Evolutionary conservation across 2,888 invertebrate species (phyloP).

Genomic region (Drosophila heteroneura): DNA sequence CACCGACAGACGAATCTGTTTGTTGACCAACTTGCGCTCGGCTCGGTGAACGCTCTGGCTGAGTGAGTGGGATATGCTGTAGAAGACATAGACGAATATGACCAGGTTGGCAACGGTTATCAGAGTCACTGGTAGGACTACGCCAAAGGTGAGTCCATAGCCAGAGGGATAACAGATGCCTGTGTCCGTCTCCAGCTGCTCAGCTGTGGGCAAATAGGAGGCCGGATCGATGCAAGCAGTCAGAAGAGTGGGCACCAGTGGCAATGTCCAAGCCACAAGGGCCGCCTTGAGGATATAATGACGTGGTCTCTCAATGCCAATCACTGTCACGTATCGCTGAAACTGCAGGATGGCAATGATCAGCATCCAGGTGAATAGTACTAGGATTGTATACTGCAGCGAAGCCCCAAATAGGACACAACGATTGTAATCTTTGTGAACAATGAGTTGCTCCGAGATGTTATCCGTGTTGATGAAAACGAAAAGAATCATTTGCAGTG

Average conservation of each 20-base stretch:
- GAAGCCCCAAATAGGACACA: constrained; percentile 88
- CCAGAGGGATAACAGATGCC: constrained; percentile 87
- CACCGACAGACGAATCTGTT: constrained; percentile 87
- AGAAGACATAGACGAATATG: constrained; percentile 86
- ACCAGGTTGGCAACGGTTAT: constrained; percentile 87
- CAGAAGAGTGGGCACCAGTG: constrained; percentile 86
- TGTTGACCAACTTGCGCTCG: constrained; percentile 77
- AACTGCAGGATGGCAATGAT: constrained; percentile 90
- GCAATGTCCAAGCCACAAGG: constrained; percentile 88
- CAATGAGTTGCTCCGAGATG: constrained; percentile 68
- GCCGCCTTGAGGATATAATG: constrained; percentile 89
- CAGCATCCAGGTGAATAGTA: constrained; percentile 91
- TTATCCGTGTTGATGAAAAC: constrained; percentile 77
- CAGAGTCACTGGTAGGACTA: constrained; percentile 87
- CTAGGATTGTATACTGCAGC: constrained; percentile 89
- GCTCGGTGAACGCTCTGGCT: constrained; percentile 80
- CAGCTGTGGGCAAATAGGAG: constrained; percentile 85
- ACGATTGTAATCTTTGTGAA: constrained; percentile 44
- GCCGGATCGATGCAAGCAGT: constrained; percentile 85
- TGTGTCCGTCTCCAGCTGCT: constrained; percentile 56
- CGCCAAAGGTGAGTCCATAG: constrained; percentile 85
- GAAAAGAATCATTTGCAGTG: constrained; percentile 87
- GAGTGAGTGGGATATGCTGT: constrained; percentile 84
- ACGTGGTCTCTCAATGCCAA: constrained; percentile 87
- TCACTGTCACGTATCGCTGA: constrained; percentile 89